phyloP scores from a whole-genome alignment of 2,888 invertebrate genomes.

The Agrotis puta region DNA sequence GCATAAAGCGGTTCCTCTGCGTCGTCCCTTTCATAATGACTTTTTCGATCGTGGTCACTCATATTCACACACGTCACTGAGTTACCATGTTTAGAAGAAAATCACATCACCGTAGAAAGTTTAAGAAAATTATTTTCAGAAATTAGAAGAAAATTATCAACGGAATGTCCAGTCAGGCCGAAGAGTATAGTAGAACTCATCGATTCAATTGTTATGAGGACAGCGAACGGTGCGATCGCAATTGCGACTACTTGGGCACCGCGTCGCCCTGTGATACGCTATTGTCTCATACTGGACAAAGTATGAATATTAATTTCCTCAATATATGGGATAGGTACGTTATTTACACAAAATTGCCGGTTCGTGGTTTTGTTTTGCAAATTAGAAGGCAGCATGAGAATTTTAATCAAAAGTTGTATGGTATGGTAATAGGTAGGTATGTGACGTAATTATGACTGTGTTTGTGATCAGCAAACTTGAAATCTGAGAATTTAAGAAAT shows the following conservation, averaged over 20 bases:
- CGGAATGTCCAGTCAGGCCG: slow-evolving; percentile 73
- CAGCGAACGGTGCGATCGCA: slow-evolving; percentile 87
- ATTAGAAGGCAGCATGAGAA: slow-evolving; percentile 34
- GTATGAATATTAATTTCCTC: slow-evolving; percentile 85
- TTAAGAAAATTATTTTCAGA: slow-evolving; percentile 46
- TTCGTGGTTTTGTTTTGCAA: slow-evolving; percentile 45
- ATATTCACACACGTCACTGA: slow-evolving; percentile 74
- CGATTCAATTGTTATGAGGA: slow-evolving; percentile 84
- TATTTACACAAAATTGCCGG: slow-evolving; percentile 52
- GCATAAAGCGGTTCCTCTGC: slow-evolving; percentile 81
- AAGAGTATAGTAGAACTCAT: slow-evolving; percentile 83
- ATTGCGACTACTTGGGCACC: slow-evolving; percentile 80
- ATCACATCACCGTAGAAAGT: slow-evolving; percentile 65
- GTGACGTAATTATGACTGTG: slow-evolving; percentile 16
- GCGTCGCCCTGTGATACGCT: slow-evolving; percentile 78
- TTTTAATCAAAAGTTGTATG: not conserved
- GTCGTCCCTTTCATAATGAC: slow-evolving; percentile 81
- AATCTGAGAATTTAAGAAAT: no score
- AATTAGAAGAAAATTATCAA: slow-evolving; percentile 38
- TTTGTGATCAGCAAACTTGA: slow-evolving; percentile 4
- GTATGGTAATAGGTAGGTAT: slow-evolving; percentile 8
- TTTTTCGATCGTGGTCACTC: slow-evolving; percentile 85
- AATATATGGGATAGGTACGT: slow-evolving; percentile 61
- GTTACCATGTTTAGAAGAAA: slow-evolving; percentile 61
- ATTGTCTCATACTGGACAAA: slow-evolving; percentile 84